Conservation (phyloP, 2,113 vertebrate genomes). For the Siniperca chuatsi region DNA sequence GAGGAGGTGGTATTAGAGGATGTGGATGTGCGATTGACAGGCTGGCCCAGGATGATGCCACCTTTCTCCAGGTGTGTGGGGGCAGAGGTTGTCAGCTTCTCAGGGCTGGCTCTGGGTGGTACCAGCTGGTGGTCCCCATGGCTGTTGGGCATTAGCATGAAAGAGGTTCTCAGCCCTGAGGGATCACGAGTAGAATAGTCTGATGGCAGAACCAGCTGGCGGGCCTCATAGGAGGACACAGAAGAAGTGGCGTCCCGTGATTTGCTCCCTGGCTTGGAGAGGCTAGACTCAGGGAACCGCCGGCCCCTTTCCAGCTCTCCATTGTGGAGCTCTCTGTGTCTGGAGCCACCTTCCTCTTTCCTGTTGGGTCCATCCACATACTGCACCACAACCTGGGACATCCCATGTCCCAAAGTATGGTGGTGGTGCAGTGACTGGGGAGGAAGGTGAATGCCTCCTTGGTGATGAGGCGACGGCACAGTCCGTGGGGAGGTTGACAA, state of each 20-base stretch:
- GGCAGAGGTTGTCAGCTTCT: slow-evolving; percentile 86
- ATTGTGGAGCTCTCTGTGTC: slow-evolving; percentile 91
- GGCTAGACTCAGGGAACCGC: slow-evolving; percentile 79
- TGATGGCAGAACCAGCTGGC: slow-evolving; percentile 89
- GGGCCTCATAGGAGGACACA: slow-evolving; percentile 89
- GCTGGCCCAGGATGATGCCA: slow-evolving; percentile 89
- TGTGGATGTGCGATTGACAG: slow-evolving; percentile 84
- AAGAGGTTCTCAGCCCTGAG: slow-evolving; percentile 88
- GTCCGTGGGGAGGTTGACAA: slow-evolving; percentile 86
- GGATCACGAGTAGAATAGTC: slow-evolving; percentile 90
- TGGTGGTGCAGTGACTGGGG: slow-evolving; percentile 89
- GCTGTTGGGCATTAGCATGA: slow-evolving; percentile 95
- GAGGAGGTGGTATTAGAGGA: slow-evolving; percentile 85
- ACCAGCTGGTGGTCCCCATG: slow-evolving; percentile 81
- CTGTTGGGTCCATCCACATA: slow-evolving; percentile 86
- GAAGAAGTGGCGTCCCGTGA: slow-evolving; percentile 68
- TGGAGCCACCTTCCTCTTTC: slow-evolving; percentile 85
- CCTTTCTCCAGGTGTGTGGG: slow-evolving; percentile 85
- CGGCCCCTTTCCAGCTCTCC: slow-evolving; percentile 91
- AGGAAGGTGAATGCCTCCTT: slow-evolving; percentile 80
- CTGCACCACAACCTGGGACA: slow-evolving; percentile 92
- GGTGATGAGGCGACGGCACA: slow-evolving; percentile 86
- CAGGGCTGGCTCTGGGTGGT: slow-evolving; percentile 83
- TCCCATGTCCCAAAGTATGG: slow-evolving; percentile 88
- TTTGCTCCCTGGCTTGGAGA: slow-evolving; percentile 77